phyloP scores from a whole-genome alignment of 2,113 vertebrate genomes.

The Salvelinus alpinus region DNA sequence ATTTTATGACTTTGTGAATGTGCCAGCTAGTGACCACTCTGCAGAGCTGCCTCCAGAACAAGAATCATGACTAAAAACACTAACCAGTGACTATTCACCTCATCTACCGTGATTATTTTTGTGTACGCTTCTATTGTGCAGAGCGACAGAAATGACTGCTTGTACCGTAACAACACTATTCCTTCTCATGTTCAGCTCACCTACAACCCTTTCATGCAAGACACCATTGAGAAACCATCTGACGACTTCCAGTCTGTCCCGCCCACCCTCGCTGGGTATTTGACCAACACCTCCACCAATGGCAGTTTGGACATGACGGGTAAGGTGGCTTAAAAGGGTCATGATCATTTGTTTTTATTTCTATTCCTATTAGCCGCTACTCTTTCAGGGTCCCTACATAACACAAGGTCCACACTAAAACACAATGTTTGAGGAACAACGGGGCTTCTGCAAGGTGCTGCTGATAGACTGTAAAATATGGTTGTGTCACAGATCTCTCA shows the following conservation, averaged over 20 bases:
- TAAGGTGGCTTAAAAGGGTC: background rate
- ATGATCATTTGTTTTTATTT: background rate
- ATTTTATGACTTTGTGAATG: too few species aligned
- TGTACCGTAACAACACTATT: background rate
- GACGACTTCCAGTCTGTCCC: slow-evolving; percentile 46
- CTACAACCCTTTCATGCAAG: slow-evolving; percentile 64
- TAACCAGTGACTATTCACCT: too few species aligned
- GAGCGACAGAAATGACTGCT: too few species aligned
- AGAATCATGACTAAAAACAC: too few species aligned
- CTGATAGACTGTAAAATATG: background rate
- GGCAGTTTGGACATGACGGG: background rate
- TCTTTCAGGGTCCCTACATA: background rate
- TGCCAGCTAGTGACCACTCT: too few species aligned
- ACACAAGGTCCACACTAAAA: background rate
- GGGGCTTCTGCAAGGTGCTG: background rate
- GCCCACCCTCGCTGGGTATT: slow-evolving; percentile 58
- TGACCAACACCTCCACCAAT: slow-evolving; percentile 51
- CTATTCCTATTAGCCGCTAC: background rate
- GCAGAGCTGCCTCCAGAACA: too few species aligned
- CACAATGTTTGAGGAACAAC: background rate
- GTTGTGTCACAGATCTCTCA: slow-evolving; percentile 59
- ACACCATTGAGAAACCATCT: slow-evolving; percentile 66
- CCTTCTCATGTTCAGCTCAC: slow-evolving; percentile 64
- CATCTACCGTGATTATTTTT: too few species aligned
- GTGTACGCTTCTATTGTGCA: too few species aligned